Evolutionary conservation across 2,797 vertebrate species (phyloP), one percentile per base, ranked within the genome.

Genomic region (Telmatherina bonti): DNA sequence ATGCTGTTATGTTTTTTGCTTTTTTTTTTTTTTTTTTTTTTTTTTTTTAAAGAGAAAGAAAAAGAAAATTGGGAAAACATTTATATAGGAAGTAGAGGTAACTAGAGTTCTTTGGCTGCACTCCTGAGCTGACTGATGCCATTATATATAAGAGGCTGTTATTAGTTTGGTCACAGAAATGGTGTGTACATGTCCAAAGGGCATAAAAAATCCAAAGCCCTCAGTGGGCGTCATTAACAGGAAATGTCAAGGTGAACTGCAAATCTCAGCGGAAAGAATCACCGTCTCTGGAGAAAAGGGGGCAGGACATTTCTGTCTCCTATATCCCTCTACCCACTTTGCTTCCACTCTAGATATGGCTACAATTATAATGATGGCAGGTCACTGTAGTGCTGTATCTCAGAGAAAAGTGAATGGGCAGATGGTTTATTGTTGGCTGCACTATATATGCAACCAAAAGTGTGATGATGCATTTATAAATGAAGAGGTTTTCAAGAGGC

Each of bases 221-320:
- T 83, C 61, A 18, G 83, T 81, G 68, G 58, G 76, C 76, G 77
- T 89, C 76, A 81, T 88, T 90, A 88, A 70, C 75, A 63, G 60
- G 71, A 90, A 90, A 90, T 89, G 90, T 91, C 83, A 89, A 90
- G 88, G 85, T 90, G 81, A 81, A 70, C 76, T 55, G 51, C 4
- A 20, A 58, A 77, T 81, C 66, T 62, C 57, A 78, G 71, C 55
- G 60, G 68, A 59, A 72, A 85, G 41, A 75, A 70, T 74, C 68
- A 67, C 45, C 38, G 76, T 56, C 83, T 78, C 79, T 72, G 49
- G 82, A 67, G 83, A 31, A 52, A 70, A 41, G 43, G 53, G 65
- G 64, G 36, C 2, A 5, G 27, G 67, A 70, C 78, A 86, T 84
- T 83, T 70, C 76, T 31, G 73, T 77, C 76, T 58, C 54, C 72